phyloP scores from a whole-genome alignment of 2,113 vertebrate species.

The Hippocampus barbouri region DNA sequence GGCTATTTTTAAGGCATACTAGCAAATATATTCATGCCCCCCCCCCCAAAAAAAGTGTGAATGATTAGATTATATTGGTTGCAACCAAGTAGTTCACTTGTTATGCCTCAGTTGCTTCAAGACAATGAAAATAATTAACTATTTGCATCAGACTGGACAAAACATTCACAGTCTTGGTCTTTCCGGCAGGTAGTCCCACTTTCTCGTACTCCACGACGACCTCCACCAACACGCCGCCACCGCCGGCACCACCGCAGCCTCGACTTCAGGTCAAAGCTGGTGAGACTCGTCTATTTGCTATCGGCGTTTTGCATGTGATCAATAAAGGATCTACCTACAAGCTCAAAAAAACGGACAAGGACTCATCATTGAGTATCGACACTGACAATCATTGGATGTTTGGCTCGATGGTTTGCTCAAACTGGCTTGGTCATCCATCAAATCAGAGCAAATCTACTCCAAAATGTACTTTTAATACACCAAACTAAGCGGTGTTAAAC shows the following conservation, averaged over 20 bases:
- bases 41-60: too few relatives aligned
- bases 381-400: too few relatives aligned
- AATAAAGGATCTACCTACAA: too few relatives aligned
- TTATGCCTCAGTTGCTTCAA: background rate
- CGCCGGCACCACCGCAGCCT: constrained; percentile 64
- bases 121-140: too few relatives aligned
- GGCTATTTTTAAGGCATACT: background rate
- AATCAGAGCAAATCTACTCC: too few relatives aligned
- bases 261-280: constrained; percentile 78
- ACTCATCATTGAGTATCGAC: too few relatives aligned
- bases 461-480: too few relatives aligned
- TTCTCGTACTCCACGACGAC: constrained; percentile 75
- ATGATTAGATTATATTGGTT: background rate
- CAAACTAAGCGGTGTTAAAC: too few relatives aligned
- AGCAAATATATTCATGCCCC: background rate
- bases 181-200: constrained; percentile 73
- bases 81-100: background rate
- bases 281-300: constrained; percentile 34
- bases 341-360: too few relatives aligned
- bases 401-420: too few relatives aligned
- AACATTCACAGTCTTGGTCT: background rate
- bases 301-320: background rate
- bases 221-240: constrained; percentile 67
- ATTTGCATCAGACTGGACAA: background rate
- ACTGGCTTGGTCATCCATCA: too few relatives aligned